A percentile compares a stretch with the other conserved stretches of the same genome.
phyloP scores from a whole-genome alignment of 2,888 invertebrate species.

The Scaptomyza reducta region DNA sequence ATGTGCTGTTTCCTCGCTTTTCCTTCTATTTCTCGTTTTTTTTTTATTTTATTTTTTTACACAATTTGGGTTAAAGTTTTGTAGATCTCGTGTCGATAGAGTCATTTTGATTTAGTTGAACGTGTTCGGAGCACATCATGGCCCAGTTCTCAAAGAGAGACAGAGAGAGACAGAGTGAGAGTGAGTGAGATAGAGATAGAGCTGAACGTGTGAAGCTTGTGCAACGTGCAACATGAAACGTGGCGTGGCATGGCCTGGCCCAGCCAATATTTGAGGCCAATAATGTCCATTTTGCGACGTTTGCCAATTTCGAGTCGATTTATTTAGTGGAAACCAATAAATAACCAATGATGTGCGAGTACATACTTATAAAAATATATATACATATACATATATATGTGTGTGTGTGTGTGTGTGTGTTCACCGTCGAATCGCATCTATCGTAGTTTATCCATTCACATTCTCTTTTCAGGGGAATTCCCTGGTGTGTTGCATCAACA shows the following conservation, averaged over 20 bases:
- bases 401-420: slow-evolving; percentile 4
- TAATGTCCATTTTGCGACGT: slow-evolving; percentile 78
- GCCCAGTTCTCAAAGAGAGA: slow-evolving; percentile 24
- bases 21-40: no score
- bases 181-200: no score
- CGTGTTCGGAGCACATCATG: slow-evolving; percentile 33
- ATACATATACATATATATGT: slow-evolving; percentile 19
- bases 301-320: slow-evolving; percentile 78
- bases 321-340: slow-evolving; percentile 78
- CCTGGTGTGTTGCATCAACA: slow-evolving; percentile 44
- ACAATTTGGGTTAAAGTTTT: slow-evolving; percentile 35
- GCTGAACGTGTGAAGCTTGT: slow-evolving; percentile 10
- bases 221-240: slow-evolving; percentile 40
- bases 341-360: slow-evolving; percentile 74
- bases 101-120: slow-evolving; percentile 52
- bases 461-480: slow-evolving; percentile 39
- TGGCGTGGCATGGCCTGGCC: slow-evolving; percentile 19
- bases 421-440: no score
- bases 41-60: no score
- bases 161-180: background rate
- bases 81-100: slow-evolving; percentile 45
- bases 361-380: slow-evolving; percentile 12
- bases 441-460: slow-evolving; percentile 26
- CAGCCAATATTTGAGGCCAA: slow-evolving; percentile 56
- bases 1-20: slow-evolving; percentile 7